These are phyloP conservation scores for Oligia latruncula DNA, from an alignment of 2,888 invertebrate genomes.

Conservation along the genomic window DNA sequence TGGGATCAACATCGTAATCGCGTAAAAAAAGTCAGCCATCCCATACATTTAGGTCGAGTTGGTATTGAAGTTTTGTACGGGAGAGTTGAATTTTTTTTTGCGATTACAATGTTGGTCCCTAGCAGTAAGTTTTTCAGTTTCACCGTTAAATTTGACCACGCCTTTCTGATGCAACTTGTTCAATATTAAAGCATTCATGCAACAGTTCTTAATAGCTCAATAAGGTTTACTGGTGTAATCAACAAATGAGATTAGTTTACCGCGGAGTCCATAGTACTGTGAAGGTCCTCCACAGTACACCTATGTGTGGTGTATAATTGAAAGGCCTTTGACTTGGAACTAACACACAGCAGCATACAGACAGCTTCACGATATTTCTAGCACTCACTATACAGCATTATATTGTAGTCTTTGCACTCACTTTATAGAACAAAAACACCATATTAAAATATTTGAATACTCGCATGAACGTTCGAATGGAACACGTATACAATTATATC, in stretches of 20 bases:
- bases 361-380: too few relatives aligned
- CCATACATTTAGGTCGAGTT: neutral
- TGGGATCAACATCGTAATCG: neutral
- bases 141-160: neutral
- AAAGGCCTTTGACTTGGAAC: too few relatives aligned
- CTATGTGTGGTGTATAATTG: too few relatives aligned
- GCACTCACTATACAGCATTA: too few relatives aligned
- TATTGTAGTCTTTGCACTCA: too few relatives aligned
- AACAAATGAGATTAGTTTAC: slow-evolving; percentile 6
- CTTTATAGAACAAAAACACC: too few relatives aligned
- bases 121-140: neutral
- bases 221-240: neutral
- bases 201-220: neutral
- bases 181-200: neutral
- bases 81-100: neutral
- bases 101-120: neutral
- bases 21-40: neutral
- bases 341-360: too few relatives aligned
- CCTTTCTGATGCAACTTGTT: neutral
- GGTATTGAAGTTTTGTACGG: neutral
- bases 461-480: too few relatives aligned
- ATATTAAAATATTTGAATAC: too few relatives aligned
- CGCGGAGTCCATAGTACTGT: neutral
- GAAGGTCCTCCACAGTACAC: too few relatives aligned
- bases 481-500: too few relatives aligned